Percentiles rank a stretch among this genome's conserved stretches.
Conservation (phyloP, 2,113 vertebrate genomes). For the Chaetodon auriga region DNA sequence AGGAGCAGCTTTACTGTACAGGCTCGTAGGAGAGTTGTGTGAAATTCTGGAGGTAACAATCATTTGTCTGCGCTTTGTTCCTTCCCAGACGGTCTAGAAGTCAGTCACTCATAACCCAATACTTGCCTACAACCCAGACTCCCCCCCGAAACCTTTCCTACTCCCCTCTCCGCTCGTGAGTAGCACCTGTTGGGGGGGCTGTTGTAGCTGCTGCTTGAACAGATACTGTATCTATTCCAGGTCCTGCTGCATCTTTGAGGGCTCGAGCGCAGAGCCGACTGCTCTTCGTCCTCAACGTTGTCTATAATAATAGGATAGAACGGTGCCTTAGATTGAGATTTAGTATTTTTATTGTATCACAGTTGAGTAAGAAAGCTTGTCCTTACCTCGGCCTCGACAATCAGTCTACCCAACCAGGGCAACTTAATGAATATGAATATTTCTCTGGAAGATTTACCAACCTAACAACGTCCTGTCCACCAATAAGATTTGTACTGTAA, state of each 20-base stretch:
- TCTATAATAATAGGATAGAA: constrained; percentile 84
- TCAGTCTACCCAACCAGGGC: constrained; percentile 82
- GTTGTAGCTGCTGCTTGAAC: constrained; percentile 67
- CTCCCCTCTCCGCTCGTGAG: constrained; percentile 31
- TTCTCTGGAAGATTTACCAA: constrained; percentile 77
- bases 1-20: constrained; percentile 55
- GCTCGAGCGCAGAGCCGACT: constrained; percentile 41
- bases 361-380: constrained; percentile 71
- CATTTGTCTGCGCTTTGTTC: not conserved
- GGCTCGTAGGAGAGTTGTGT: constrained; percentile 16
- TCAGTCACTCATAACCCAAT: constrained; percentile 25
- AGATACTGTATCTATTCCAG: constrained; percentile 40
- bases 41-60: constrained; percentile 13
- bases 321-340: constrained; percentile 89
- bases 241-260: constrained; percentile 60
- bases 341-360: constrained; percentile 85
- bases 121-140: constrained; percentile 7
- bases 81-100: constrained; percentile 7
- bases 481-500: constrained; percentile 85
- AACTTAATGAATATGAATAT: constrained; percentile 74
- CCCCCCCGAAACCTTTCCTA: not conserved
- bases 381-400: constrained; percentile 90
- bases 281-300: constrained; percentile 55
- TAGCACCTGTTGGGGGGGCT: constrained; percentile 25
- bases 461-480: constrained; percentile 79